Base-by-base conservation (phyloP, 2,888 invertebrate species). In the Brenthis hecate region DNA sequence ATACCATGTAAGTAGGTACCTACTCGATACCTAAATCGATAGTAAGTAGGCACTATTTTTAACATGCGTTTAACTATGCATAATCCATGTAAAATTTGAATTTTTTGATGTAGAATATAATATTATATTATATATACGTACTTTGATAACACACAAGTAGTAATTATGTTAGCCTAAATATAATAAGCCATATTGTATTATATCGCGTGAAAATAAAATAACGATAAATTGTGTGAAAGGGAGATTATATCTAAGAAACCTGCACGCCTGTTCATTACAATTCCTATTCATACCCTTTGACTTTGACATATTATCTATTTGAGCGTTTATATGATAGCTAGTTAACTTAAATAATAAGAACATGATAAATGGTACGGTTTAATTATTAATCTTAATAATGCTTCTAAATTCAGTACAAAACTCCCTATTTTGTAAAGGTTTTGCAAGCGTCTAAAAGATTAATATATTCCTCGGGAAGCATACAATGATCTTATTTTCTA, bases 281-380 rank as follows among this genome's bases (percentile, higher is more conserved):
- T 81, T 85, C 82, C 84, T 80, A 86, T 86, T 85, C 84, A 83
- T 79, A 78, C 77, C 70, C 71, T 78, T 75, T 79, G 84, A 83
- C 84, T 82, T 84, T 87, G 85, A 88, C 84, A 80, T 83, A 88
- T 81, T 82, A 80, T 81, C 80, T 77, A 81, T 87, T 84, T 84
- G 80, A 82, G 81, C 79, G 82, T 75, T 77, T 80, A 84, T 55
- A 50, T 16, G 53, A 43, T 43, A 11, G 36, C 4, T 48, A 57
- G 32, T 19, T 32, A 65, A 32, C 23, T 53, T 60, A 55, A 60
- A 66, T 60, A 55, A 19, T 60, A 66, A 54, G 32, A 28, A 58
- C 51, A 16, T 53, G 51, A 60, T 54, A 66, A 64, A 56, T 56
- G 64, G 19, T 56, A 48, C 23, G 23, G 23, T 19, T 51, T 62